Evolutionary conservation across 2,113 vertebrate species (phyloP), one percentile per base, ranked within the genome.

Genomic region (Cricetomys ansorgei): DNA sequence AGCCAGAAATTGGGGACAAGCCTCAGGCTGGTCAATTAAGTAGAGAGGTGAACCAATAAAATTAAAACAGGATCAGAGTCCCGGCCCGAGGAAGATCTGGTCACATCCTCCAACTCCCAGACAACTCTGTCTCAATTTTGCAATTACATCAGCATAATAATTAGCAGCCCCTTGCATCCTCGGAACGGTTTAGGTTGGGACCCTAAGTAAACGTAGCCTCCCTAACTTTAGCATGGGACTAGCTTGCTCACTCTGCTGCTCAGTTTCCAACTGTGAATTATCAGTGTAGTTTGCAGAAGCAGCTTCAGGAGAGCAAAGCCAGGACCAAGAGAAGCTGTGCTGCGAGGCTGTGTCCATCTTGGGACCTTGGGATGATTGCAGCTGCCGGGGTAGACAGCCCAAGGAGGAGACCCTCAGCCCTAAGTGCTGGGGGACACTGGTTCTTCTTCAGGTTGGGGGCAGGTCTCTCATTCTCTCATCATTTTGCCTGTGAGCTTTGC

Each of bases 401-500:
- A 0, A 5, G 40, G 27, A 31, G 17, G 88, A 62, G 7, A 50
- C 45, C 40, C 1, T 0, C 43, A 59, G n/a, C 43, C 48, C 0
- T 1, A 6, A 62, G 37, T 10, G 7, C 29, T 50, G 23, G 65
- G 88, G 37, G 90, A 75, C 70, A 50, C 31, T 34, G 0, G 0
- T n/a, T 94, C 27, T 59, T 94, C 64, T 89, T 93, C 97, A 67
- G 88, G 81, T 62, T 96, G 87, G 29, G 50, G 31, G 25, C 15
- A 4, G 57, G 57, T 91, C 96, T 97, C 97, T 97, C 97, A 97
- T 97, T 97, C 97, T 95, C 97, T 64, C 97, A 97, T 98, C 98
- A 98, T 98, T 98, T 98, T 95, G 97, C 97, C 93, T 81, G 95
- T 98, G 97, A 98, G 98, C 92, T 98, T 97, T 98, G 97, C 98